Conservation (phyloP, 2,797 vertebrate species). For the Crenuchus spilurus region DNA sequence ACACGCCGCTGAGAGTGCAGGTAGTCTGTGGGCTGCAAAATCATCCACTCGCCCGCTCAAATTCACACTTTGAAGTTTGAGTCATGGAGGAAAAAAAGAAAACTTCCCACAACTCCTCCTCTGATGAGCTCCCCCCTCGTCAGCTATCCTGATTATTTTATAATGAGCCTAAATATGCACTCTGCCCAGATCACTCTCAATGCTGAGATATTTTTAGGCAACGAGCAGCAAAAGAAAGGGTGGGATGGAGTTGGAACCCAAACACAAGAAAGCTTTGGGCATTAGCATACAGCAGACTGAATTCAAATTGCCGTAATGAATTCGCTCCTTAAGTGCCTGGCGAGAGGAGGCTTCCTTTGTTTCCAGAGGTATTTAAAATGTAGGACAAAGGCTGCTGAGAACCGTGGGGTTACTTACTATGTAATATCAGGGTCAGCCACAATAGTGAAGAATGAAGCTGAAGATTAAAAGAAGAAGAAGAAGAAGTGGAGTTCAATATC, state of each 20-base stretch:
- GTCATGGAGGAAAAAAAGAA: slow-evolving; percentile 49
- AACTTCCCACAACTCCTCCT: slow-evolving; percentile 48
- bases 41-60: slow-evolving; percentile 48
- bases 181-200: slow-evolving; percentile 65
- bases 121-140: slow-evolving; percentile 56
- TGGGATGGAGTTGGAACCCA: slow-evolving; percentile 45
- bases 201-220: slow-evolving; percentile 72
- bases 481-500: slow-evolving; percentile 22
- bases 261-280: slow-evolving; percentile 61
- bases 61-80: slow-evolving; percentile 63
- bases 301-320: slow-evolving; percentile 60
- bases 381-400: not conserved
- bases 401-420: not conserved
- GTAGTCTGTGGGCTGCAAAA: slow-evolving; percentile 40
- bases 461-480: not conserved
- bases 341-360: slow-evolving; percentile 42
- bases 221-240: slow-evolving; percentile 51
- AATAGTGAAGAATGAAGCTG: not conserved
- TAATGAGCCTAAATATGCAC: slow-evolving; percentile 75
- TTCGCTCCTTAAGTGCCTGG: slow-evolving; percentile 51
- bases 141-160: slow-evolving; percentile 74
- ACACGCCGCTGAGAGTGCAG: slow-evolving; percentile 21
- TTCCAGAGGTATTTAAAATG: slow-evolving; percentile 40
- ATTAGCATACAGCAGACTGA: slow-evolving; percentile 66
- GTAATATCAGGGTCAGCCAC: slow-evolving; percentile 12